phyloP scores from a whole-genome alignment of 92 coral and sea anemone genomes.

The Porites divaricata region DNA sequence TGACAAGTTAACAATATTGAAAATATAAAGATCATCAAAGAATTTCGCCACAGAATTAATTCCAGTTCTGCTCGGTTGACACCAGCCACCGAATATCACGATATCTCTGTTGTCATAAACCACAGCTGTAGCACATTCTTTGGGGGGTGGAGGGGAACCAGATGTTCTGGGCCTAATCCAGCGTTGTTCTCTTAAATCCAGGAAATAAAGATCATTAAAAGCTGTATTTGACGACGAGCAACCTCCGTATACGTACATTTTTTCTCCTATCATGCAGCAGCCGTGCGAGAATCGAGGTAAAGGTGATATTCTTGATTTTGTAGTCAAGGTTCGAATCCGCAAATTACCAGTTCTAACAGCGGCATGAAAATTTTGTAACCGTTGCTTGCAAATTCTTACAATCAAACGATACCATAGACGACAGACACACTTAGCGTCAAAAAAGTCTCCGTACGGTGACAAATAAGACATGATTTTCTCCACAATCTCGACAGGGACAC shows the following conservation, averaged over 20 bases:
- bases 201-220: slow-evolving; percentile 85
- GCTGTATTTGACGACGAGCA: slow-evolving; percentile 96
- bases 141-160: slow-evolving; percentile 90
- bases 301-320: slow-evolving; percentile 73
- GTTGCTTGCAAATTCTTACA: slow-evolving; percentile 69
- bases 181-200: slow-evolving; percentile 76
- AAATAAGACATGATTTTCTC: slow-evolving; percentile 85
- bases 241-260: slow-evolving; percentile 93
- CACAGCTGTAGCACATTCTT: slow-evolving; percentile 92
- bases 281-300: slow-evolving; percentile 91
- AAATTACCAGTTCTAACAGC: slow-evolving; percentile 81
- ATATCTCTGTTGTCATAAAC: slow-evolving; percentile 54
- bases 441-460: slow-evolving; percentile 80
- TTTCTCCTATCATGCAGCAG: slow-evolving; percentile 78
- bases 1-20: slow-evolving; percentile 49
- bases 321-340: slow-evolving; percentile 58
- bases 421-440: slow-evolving; percentile 86
- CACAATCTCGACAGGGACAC: slow-evolving; percentile 84
- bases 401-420: slow-evolving; percentile 86
- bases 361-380: slow-evolving; percentile 68
- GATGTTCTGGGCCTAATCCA: slow-evolving; percentile 78
- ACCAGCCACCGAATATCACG: slow-evolving; percentile 94
- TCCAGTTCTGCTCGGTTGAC: slow-evolving; percentile 87
- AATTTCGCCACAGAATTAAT: slow-evolving; percentile 80
- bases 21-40: slow-evolving; percentile 78